Conservation (phyloP, 2,113 vertebrate genomes). For the Lipotes vexillifer region DNA sequence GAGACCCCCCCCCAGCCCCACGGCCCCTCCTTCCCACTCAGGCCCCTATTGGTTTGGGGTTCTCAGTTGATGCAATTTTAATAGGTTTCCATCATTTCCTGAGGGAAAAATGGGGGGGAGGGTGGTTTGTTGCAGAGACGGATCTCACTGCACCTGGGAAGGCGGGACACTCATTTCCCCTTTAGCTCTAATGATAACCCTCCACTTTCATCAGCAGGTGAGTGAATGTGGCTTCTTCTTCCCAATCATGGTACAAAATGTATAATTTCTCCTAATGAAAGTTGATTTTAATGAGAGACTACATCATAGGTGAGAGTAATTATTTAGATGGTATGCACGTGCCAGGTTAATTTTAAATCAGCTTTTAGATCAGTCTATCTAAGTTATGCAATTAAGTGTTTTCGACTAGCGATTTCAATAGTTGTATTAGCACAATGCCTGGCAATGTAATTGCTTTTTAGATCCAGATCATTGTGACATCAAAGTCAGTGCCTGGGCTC, state of each 20-base stretch:
- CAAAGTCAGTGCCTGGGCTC: too few relatives aligned
- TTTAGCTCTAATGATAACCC: conserved; percentile 23
- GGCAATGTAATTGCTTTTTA: too few relatives aligned
- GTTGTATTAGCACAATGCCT: too few relatives aligned
- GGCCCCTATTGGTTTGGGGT: not conserved
- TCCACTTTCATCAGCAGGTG: conserved; percentile 52
- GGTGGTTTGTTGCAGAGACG: conserved; percentile 66
- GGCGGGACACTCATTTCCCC: conserved; percentile 32
- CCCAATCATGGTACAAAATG: conserved; percentile 65
- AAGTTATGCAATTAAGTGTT: conserved; percentile 80
- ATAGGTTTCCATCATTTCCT: conserved; percentile 30
- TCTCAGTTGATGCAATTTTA: not conserved
- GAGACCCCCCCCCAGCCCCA: not conserved
- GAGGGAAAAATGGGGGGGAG: not conserved
- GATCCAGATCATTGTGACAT: too few relatives aligned
- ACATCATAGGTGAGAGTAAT: conserved; percentile 72
- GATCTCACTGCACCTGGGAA: not conserved
- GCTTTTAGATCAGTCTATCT: conserved; percentile 74
- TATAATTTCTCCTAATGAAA: conserved; percentile 66
- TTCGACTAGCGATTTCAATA: conserved; percentile 69
- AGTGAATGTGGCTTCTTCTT: conserved; percentile 68
- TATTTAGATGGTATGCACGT: conserved; percentile 53
- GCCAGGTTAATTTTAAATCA: conserved; percentile 77
- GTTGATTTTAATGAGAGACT: conserved; percentile 72
- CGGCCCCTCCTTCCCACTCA: not conserved